Conservation (phyloP, 92 coral and sea anemone species). For the Zoanthus gigantus region DNA sequence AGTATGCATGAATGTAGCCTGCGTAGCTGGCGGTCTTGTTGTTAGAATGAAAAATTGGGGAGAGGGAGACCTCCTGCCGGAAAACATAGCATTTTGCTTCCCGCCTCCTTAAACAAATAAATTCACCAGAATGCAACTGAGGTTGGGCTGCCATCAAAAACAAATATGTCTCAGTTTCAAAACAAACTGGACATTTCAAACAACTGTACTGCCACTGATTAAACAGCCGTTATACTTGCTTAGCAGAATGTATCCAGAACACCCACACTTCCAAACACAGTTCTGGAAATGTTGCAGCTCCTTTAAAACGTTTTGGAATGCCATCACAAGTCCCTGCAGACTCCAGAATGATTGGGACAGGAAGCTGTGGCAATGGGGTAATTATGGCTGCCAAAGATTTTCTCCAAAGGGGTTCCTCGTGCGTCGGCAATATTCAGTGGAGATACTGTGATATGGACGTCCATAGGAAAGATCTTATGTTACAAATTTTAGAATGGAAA, state of each 20-base stretch:
- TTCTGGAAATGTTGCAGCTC: slow-evolving; percentile 32
- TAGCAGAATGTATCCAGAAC: slow-evolving; percentile 20
- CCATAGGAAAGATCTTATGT: slow-evolving; percentile 39
- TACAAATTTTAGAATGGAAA: slow-evolving; percentile 51
- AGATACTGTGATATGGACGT: slow-evolving; percentile 25
- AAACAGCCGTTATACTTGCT: slow-evolving; percentile 40
- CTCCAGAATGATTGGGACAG: slow-evolving; percentile 40
- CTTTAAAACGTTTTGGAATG: slow-evolving; percentile 55
- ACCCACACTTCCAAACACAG: slow-evolving; percentile 42
- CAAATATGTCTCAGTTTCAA: no score
- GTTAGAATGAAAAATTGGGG: no score
- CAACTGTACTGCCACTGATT: slow-evolving; percentile 17
- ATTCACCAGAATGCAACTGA: no score
- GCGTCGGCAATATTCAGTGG: neutral
- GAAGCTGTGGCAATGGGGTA: slow-evolving; percentile 57
- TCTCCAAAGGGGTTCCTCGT: slow-evolving; percentile 5
- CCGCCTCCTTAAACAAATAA: no score
- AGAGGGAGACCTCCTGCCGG: no score
- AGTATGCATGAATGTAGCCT: neutral
- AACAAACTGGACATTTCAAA: neutral
- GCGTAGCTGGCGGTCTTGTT: no score
- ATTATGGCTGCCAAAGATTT: slow-evolving; percentile 56
- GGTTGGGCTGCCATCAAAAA: no score
- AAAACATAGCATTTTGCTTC: no score
- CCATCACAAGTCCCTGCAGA: slow-evolving; percentile 51